Conservation (phyloP, 2,113 vertebrate genomes). For the Orthonyx spaldingii region DNA sequence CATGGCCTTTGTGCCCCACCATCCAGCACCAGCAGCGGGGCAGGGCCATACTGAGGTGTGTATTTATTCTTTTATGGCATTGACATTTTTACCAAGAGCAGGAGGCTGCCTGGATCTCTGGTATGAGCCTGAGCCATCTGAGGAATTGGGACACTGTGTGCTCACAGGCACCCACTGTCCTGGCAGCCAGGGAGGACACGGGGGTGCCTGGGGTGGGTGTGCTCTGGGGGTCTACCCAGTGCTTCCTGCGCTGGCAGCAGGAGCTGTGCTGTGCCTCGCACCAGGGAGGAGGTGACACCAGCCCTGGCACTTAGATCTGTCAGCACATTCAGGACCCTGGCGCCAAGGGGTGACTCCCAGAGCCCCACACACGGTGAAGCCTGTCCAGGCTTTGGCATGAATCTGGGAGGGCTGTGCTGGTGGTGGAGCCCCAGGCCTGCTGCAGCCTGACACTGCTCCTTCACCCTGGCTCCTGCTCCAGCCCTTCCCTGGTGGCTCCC, state of each 20-base stretch:
- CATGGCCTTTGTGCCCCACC: accelerated
- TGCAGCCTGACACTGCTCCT: background rate
- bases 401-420: background rate
- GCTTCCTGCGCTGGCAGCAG: background rate
- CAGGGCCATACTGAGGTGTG: background rate
- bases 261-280: accelerated
- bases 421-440: background rate
- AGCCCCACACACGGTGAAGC: background rate
- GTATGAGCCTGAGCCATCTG: background rate
- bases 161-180: background rate
- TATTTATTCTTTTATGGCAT: background rate
- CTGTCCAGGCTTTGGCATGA: background rate
- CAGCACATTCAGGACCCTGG: background rate
- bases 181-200: background rate
- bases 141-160: background rate
- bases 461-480: background rate
- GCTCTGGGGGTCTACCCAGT: background rate
- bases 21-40: background rate
- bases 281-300: background rate
- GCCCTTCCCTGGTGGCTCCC: background rate
- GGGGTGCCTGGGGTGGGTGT: background rate
- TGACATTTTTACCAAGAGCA: background rate
- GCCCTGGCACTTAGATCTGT: background rate
- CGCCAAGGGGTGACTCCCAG: accelerated
- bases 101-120: background rate